Evolutionary conservation across 2,113 vertebrate genomes (phyloP).

Genomic region (Mystacornis crossleyi): DNA sequence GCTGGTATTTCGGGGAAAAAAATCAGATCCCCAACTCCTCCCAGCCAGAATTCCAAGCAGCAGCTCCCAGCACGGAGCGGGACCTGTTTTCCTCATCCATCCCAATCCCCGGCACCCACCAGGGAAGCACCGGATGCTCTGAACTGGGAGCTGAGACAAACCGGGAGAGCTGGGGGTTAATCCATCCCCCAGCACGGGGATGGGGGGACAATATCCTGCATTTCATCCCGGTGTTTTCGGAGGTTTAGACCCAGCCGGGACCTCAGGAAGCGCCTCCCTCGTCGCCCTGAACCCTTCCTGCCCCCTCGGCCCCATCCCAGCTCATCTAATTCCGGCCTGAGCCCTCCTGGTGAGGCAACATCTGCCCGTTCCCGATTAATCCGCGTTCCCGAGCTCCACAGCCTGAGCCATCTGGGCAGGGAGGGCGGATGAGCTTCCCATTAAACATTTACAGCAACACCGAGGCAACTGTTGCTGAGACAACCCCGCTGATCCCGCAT

Average conservation of each 20-base stretch:
- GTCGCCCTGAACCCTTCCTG: background rate
- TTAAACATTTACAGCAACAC: constrained; percentile 42
- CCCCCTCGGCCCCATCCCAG: background rate
- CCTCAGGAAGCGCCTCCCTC: background rate
- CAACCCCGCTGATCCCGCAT: background rate
- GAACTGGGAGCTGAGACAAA: background rate
- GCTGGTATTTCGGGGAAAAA: background rate
- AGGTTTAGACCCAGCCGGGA: background rate
- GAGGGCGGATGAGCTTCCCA: constrained; percentile 36
- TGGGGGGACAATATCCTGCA: accelerated
- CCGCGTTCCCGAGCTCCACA: background rate
- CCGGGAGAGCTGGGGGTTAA: background rate
- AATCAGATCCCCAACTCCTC: background rate
- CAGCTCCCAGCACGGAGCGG: background rate
- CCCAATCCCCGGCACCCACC: background rate
- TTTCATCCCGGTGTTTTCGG: background rate
- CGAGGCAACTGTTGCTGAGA: constrained; percentile 10
- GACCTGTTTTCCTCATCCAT: background rate
- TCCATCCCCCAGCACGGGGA: background rate
- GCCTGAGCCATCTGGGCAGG: constrained; percentile 40
- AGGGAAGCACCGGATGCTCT: background rate
- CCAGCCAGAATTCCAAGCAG: background rate
- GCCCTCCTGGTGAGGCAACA: constrained; percentile 6
- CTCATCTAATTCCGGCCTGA: background rate
- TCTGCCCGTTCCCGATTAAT: constrained; percentile 43